These are phyloP conservation scores for Eupeodes luniger DNA, from an alignment of 2,888 invertebrate genomes.

Conservation along the genomic window DNA sequence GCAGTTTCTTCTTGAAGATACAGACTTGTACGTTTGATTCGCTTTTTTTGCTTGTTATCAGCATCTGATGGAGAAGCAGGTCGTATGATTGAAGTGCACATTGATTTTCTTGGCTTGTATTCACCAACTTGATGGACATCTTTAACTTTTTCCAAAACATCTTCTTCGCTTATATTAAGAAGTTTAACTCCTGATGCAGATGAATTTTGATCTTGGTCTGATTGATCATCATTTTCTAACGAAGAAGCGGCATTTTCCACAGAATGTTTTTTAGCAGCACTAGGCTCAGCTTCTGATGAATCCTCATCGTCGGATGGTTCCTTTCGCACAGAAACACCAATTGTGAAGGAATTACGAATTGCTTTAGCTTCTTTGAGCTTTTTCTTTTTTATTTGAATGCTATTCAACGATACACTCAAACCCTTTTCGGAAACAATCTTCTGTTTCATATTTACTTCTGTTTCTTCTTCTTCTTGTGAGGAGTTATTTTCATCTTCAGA, in stretches of 20 bases:
- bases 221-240: conserved; percentile 12
- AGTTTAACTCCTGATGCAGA: conserved; percentile 6
- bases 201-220: conserved; percentile 7
- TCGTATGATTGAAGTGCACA: conserved; percentile 8
- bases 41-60: conserved; percentile 12
- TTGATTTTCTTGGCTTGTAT: conserved; percentile 48
- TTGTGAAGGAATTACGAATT: conserved; percentile 77
- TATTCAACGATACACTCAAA: conserved; percentile 75
- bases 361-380: conserved; percentile 31
- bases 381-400: conserved; percentile 57
- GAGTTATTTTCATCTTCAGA: conserved; percentile 12
- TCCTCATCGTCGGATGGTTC: conserved; percentile 4
- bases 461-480: conserved; percentile 40
- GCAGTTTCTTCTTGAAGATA: conserved; percentile 76
- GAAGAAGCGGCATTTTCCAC: background rate
- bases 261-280: background rate
- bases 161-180: conserved; percentile 61
- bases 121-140: conserved; percentile 70
- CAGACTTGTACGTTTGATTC: conserved; percentile 56
- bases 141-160: conserved; percentile 77
- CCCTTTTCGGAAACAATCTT: conserved; percentile 32
- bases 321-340: conserved; percentile 74
- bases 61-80: background rate
- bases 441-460: background rate
- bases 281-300: background rate